Percentiles rank a stretch among this genome's conserved stretches.
Conservation (phyloP, 1,140 invertebrate genomes). For the Oreohelix idahoensis region DNA sequence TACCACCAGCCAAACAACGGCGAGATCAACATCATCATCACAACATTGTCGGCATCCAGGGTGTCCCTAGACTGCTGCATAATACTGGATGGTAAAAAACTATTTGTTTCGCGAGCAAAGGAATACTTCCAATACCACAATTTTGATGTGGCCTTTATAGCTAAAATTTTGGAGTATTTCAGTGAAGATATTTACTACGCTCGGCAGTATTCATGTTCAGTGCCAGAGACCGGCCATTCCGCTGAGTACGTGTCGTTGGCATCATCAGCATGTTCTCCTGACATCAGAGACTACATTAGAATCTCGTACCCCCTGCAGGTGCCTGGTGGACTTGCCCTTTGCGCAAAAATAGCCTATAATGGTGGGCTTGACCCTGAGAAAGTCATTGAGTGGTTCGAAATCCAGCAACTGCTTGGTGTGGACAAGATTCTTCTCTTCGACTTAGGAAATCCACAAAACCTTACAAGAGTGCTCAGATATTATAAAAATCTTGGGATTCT, state of each 20-base stretch:
- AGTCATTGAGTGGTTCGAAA: slow-evolving; percentile 46
- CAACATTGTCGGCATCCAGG: neutral
- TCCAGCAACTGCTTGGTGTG: slow-evolving; percentile 40
- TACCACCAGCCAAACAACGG: slow-evolving; percentile 6
- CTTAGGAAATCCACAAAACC: slow-evolving; percentile 7
- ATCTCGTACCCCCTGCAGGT: slow-evolving; percentile 19
- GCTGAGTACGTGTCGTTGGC: slow-evolving; percentile 33
- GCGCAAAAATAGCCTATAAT: slow-evolving; percentile 38
- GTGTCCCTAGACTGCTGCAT: slow-evolving; percentile 30
- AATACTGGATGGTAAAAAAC: neutral
- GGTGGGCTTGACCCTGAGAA: slow-evolving; percentile 35
- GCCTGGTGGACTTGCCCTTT: slow-evolving; percentile 37
- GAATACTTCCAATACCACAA: slow-evolving; percentile 31
- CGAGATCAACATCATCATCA: slow-evolving; percentile 40
- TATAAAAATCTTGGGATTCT: slow-evolving; percentile 35
- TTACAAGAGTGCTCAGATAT: slow-evolving; percentile 33
- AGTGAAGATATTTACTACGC: slow-evolving; percentile 13
- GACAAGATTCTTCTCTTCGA: slow-evolving; percentile 41
- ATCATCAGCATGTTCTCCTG: slow-evolving; percentile 17
- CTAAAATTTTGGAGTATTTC: slow-evolving; percentile 25
- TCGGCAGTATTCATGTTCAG: slow-evolving; percentile 33
- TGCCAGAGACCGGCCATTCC: slow-evolving; percentile 26
- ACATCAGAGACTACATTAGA: slow-evolving; percentile 31
- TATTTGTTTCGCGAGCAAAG: neutral
- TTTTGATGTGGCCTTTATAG: slow-evolving; percentile 15